Conservation (phyloP, 2,113 vertebrate species). For the Tyto alba region DNA sequence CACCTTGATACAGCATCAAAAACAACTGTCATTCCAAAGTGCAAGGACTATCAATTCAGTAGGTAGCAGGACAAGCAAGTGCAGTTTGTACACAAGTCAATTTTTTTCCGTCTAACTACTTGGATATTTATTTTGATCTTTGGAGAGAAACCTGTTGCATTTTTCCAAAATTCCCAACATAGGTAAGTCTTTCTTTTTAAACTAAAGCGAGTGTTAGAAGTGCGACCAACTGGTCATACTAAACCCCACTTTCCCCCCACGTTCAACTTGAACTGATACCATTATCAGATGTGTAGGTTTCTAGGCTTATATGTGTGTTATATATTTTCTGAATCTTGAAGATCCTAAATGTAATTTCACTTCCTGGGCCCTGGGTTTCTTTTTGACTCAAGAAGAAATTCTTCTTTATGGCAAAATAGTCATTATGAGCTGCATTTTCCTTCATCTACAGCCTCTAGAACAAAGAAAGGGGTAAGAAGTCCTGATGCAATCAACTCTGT, state of each 20-base stretch:
- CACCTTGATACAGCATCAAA: neutral
- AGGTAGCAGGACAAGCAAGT: neutral
- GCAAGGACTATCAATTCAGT: neutral
- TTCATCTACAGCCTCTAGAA: neutral
- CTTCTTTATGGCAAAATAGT: neutral
- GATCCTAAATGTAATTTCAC: neutral
- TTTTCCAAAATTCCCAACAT: neutral
- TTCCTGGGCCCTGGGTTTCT: neutral
- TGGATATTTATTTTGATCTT: neutral
- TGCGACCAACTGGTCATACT: neutral
- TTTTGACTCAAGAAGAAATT: neutral
- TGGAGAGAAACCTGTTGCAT: neutral
- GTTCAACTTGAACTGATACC: neutral
- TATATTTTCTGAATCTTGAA: neutral
- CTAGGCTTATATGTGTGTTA: neutral
- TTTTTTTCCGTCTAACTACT: neutral
- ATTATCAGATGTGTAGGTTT: neutral
- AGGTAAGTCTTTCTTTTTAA: neutral
- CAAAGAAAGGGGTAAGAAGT: neutral
- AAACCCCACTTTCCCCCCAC: neutral
- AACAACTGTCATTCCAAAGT: neutral
- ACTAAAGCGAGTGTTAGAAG: neutral
- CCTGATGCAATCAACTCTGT: neutral
- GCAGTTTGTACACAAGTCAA: neutral
- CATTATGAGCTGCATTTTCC: neutral